phyloP scores from a whole-genome alignment of 2,888 invertebrate genomes.

The Aspidiotus rigidus region DNA sequence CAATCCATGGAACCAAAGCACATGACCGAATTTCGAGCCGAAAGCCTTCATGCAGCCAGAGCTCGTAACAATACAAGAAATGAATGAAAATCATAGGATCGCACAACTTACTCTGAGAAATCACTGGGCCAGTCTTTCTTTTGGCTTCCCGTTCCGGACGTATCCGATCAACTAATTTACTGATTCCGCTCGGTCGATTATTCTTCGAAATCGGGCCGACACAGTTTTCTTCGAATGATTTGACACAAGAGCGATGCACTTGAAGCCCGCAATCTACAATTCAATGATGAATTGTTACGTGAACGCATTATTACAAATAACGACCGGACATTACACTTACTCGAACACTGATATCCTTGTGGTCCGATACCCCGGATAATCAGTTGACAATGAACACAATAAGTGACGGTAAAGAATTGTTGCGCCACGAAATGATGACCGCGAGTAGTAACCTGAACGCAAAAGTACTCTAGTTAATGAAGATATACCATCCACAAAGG shows the following conservation, averaged over 20 bases:
- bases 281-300: slow-evolving; percentile 2
- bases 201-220: slow-evolving; percentile 59
- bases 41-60: no score
- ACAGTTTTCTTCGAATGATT: slow-evolving; percentile 70
- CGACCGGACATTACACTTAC: slow-evolving; percentile 48
- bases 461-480: no score
- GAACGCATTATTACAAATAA: slow-evolving; percentile 8
- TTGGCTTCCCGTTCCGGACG: slow-evolving; percentile 46
- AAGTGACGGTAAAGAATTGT: slow-evolving; percentile 79
- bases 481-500: no score
- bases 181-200: slow-evolving; percentile 51
- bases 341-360: slow-evolving; percentile 90
- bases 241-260: slow-evolving; percentile 74
- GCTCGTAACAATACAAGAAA: not conserved
- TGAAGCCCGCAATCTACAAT: slow-evolving; percentile 74
- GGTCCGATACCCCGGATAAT: slow-evolving; percentile 92
- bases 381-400: slow-evolving; percentile 86
- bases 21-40: no score
- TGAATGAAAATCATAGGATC: not conserved
- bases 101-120: slow-evolving; percentile 45
- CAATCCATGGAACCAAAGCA: no score
- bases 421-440: slow-evolving; percentile 85
- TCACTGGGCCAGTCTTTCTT: slow-evolving; percentile 45
- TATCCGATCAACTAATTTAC: slow-evolving; percentile 62
- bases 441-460: slow-evolving; percentile 56